Evolutionary conservation across 2,113 vertebrate genomes (phyloP).

Genomic region (Rana temporaria): DNA sequence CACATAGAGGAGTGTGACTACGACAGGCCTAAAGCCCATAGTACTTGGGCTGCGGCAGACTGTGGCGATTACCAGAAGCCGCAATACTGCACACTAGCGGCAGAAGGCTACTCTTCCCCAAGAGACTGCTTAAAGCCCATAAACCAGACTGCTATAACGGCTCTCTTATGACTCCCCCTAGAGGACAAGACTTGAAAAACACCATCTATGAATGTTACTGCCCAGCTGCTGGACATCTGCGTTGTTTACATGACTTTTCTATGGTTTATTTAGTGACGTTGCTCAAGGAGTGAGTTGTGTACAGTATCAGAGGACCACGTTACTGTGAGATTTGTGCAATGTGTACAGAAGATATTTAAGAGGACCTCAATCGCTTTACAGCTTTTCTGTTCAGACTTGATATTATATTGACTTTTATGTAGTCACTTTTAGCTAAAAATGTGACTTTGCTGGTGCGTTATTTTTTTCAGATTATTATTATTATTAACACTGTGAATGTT

Average conservation of each 20-base stretch:
- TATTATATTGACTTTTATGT: conserved; percentile 27
- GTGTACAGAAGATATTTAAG: conserved; percentile 77
- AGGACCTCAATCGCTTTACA: conserved; percentile 65
- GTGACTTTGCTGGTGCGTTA: conserved; percentile 16
- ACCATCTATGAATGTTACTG: neutral
- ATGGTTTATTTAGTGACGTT: neutral
- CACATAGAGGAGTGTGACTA: conserved; percentile 68
- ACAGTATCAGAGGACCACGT: neutral
- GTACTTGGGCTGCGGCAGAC: conserved; percentile 52
- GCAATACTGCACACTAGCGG: conserved; percentile 50
- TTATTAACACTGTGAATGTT: conserved; percentile 45
- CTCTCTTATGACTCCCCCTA: conserved; percentile 66
- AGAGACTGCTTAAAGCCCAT: conserved; percentile 75
- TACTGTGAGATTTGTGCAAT: conserved; percentile 76
- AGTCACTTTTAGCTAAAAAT: neutral
- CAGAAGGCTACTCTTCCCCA: conserved; percentile 75
- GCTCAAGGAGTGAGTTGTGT: neutral
- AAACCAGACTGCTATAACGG: conserved; percentile 69
- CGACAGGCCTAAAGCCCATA: conserved; percentile 73
- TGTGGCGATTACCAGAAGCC: conserved; percentile 71
- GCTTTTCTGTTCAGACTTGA: conserved; percentile 49
- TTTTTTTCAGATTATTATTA: conserved; percentile 54
- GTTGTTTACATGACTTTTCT: conserved; percentile 41
- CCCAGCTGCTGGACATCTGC: conserved; percentile 58
- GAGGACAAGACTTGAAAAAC: neutral